These are phyloP conservation scores for Seira musarum DNA, from an alignment of 2,888 invertebrate genomes.

Conservation along the genomic window DNA sequence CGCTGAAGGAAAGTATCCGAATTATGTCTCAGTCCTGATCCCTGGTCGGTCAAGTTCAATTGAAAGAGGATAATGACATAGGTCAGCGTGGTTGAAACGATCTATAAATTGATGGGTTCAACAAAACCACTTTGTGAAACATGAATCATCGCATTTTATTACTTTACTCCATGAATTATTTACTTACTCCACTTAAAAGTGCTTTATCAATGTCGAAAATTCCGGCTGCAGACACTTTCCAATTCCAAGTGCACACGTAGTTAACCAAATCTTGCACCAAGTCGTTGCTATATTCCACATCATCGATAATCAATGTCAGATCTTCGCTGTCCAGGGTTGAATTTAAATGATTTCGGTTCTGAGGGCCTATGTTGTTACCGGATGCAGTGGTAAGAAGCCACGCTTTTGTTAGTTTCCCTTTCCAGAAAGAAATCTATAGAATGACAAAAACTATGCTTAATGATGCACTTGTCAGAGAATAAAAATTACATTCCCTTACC, in stretches of 20 bases:
- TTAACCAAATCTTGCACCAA: constrained; percentile 46
- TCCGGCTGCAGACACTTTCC: constrained; percentile 50
- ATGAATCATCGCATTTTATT: too few species aligned
- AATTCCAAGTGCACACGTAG: constrained; percentile 42
- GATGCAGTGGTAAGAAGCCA: constrained; percentile 40
- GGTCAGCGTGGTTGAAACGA: constrained; percentile 48
- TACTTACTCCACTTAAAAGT: constrained; percentile 36
- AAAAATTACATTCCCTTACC: constrained; percentile 16
- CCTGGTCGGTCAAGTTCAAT: constrained; percentile 23
- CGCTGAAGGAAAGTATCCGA: neutral
- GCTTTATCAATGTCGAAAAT: constrained; percentile 44
- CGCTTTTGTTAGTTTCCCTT: constrained; percentile 44
- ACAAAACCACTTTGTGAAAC: neutral
- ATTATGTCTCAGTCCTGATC: neutral
- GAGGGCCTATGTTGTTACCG: neutral
- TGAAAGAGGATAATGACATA: constrained; percentile 48
- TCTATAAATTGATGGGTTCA: constrained; percentile 20
- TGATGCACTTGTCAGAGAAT: neutral
- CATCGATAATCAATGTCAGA: constrained; percentile 16
- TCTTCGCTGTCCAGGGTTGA: constrained; percentile 41
- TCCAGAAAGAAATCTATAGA: constrained; percentile 44
- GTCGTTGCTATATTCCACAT: constrained; percentile 40
- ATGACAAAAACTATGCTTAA: neutral
- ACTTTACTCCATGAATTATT: neutral
- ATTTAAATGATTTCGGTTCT: constrained; percentile 8